phyloP scores from a whole-genome alignment of 2,113 vertebrate species.

The Cepphus grylle region DNA sequence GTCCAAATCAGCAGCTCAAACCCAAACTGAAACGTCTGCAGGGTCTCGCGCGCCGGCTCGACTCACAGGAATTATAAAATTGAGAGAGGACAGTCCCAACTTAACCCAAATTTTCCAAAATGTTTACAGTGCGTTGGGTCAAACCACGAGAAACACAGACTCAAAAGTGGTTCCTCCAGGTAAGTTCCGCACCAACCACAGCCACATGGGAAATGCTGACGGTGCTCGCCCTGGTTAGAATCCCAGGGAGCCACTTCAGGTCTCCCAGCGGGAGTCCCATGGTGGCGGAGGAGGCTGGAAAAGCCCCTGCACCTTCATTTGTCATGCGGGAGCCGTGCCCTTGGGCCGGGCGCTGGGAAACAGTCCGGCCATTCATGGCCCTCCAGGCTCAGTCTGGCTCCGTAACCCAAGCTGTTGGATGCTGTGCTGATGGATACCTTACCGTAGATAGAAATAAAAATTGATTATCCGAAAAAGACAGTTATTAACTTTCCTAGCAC shows the following conservation, averaged over 20 bases:
- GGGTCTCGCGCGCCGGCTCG: background rate
- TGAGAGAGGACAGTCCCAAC: background rate
- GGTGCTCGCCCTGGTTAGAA: background rate
- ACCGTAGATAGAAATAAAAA: background rate
- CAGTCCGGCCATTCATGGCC: background rate
- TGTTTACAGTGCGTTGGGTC: background rate
- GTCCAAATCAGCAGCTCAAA: slow-evolving; percentile 39
- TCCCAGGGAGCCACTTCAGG: background rate
- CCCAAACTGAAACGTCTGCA: slow-evolving; percentile 22
- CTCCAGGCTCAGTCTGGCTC: background rate
- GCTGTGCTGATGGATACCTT: background rate
- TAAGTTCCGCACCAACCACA: background rate
- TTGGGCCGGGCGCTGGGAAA: background rate
- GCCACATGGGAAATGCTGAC: background rate
- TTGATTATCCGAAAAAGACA: background rate
- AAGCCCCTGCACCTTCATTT: background rate
- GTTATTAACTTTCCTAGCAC: background rate
- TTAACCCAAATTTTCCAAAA: background rate
- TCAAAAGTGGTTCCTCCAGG: background rate
- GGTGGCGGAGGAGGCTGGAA: rapidly evolving
- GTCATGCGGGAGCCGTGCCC: background rate
- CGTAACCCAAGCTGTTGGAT: background rate
- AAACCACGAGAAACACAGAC: background rate
- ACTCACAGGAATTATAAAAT: background rate
- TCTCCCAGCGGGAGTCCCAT: background rate